phyloP scores from a whole-genome alignment of 2,113 vertebrate species.

The Aegypius monachus region DNA sequence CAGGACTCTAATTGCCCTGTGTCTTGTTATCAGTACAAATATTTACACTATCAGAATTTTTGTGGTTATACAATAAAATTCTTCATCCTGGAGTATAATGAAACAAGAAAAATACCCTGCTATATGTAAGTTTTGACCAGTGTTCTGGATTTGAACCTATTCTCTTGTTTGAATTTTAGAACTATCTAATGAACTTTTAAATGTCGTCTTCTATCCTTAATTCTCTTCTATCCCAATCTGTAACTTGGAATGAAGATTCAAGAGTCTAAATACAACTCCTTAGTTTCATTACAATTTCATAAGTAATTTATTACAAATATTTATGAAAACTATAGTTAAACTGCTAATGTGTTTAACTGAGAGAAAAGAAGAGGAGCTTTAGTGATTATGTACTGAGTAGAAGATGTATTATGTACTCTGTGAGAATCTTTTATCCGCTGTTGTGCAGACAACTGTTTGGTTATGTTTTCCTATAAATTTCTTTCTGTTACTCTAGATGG shows the following conservation, averaged over 20 bases:
- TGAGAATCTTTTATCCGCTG: background rate
- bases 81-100: background rate
- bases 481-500: background rate
- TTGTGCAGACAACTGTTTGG: background rate
- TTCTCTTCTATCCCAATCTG: background rate
- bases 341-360: background rate
- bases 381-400: background rate
- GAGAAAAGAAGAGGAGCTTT: background rate
- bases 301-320: background rate
- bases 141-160: background rate
- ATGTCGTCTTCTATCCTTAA: background rate
- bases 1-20: background rate
- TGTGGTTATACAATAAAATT: background rate
- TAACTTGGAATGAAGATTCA: background rate
- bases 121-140: background rate
- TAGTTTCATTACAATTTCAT: background rate
- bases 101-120: background rate
- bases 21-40: background rate
- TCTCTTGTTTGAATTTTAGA: background rate
- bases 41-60: background rate
- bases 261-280: background rate
- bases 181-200: background rate
- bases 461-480: background rate
- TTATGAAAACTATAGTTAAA: background rate
- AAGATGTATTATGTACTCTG: background rate